A percentile compares a stretch with the other conserved stretches of the same genome.
These are phyloP conservation scores for Amblyjoppa proteus DNA, from an alignment of 2,888 invertebrate species.

Conservation along the genomic window DNA sequence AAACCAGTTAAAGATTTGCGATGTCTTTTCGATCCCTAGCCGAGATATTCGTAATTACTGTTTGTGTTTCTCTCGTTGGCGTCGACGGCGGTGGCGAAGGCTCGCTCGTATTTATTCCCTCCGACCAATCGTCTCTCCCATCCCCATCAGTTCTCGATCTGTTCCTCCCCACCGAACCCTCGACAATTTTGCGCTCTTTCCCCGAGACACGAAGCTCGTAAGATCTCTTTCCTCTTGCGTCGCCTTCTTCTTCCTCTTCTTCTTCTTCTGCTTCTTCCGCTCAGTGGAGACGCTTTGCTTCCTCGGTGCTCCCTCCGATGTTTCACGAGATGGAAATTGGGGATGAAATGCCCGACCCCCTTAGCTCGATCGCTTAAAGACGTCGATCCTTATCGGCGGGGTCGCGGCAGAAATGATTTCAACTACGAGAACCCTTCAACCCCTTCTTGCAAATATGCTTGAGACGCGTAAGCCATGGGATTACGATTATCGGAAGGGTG, in stretches of 20 bases:
- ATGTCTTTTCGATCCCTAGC: conserved; percentile 84
- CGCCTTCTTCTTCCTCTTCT: conserved; percentile 10
- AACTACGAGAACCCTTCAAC: conserved; percentile 52
- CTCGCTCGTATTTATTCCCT: conserved; percentile 79
- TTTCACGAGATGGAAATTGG: conserved; percentile 66
- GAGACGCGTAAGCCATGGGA: conserved; percentile 65
- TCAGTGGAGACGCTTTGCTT: conserved; percentile 1
- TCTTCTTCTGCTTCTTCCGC: conserved; percentile 20
- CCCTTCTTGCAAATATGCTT: conserved; percentile 61
- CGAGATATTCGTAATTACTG: conserved; percentile 85
- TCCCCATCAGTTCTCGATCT: conserved; percentile 75
- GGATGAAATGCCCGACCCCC: conserved; percentile 65
- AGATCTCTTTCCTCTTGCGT: conserved; percentile 42
- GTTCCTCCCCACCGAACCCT: conserved; percentile 63
- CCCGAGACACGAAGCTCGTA: conserved; percentile 47
- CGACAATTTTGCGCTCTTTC: conserved; percentile 59
- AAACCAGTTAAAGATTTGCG: conserved; percentile 85
- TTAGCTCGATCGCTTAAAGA: conserved; percentile 62
- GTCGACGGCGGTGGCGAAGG: conserved; percentile 57
- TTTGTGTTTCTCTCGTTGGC: conserved; percentile 84
- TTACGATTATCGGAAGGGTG: conserved; percentile 62
- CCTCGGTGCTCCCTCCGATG: conserved; percentile 65
- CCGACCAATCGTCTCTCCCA: conserved; percentile 66
- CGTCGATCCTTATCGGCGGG: conserved; percentile 69
- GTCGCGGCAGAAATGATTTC: conserved; percentile 40